Conservation (phyloP, 2,797 vertebrate genomes). For the Poecile montanus region DNA sequence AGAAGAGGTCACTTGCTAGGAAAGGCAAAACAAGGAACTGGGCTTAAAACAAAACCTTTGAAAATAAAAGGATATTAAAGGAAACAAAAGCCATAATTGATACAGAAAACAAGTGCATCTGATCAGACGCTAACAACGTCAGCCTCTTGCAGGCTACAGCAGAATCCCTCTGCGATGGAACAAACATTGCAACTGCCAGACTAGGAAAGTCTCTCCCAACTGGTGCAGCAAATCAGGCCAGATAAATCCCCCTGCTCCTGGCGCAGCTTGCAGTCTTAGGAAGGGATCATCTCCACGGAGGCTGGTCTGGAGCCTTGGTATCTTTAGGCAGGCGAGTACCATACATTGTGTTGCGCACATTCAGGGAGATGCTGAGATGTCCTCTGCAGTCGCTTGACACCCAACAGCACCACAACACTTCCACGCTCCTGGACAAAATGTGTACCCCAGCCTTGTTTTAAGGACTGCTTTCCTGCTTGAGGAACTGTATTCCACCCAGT, state of each 20-base stretch:
- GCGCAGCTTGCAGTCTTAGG: slow-evolving; percentile 23
- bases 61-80: slow-evolving; percentile 40
- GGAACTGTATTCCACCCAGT: slow-evolving; percentile 21
- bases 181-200: not conserved
- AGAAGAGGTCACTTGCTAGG: slow-evolving; percentile 40
- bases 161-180: slow-evolving; percentile 10
- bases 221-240: slow-evolving; percentile 24
- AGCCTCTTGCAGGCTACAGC: slow-evolving; percentile 53
- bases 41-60: slow-evolving; percentile 60
- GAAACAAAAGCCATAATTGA: slow-evolving; percentile 67
- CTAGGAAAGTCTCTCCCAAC: slow-evolving; percentile 46
- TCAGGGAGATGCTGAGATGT: slow-evolving; percentile 15
- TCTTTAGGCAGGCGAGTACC: slow-evolving; percentile 26
- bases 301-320: slow-evolving; percentile 23
- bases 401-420: slow-evolving; percentile 1
- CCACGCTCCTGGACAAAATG: not conserved
- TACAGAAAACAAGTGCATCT: slow-evolving; percentile 68
- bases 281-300: not conserved
- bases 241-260: slow-evolving; percentile 39
- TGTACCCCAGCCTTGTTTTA: slow-evolving; percentile 15
- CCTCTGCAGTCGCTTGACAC: not conserved
- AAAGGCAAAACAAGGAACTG: slow-evolving; percentile 30
- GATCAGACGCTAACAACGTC: slow-evolving; percentile 41
- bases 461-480: slow-evolving; percentile 24
- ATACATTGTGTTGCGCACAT: not conserved